phyloP scores from a whole-genome alignment of 2,113 vertebrate species.

The mouse (Mus musculus) region GRCm39 chr4:55252001-55252500 shows the following conservation, averaged over 20 bases:
- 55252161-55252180: not conserved
- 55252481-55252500: conserved; percentile 51
- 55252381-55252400: not conserved
- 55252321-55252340: not conserved
- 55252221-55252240: not conserved
- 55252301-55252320: not conserved
- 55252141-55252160: not conserved
- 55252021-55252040: not conserved
- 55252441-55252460: conserved; percentile 56
- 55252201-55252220: not conserved
- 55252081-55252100: not conserved
- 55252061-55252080: too few relatives aligned
- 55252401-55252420: not conserved
- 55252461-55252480: conserved; percentile 48
- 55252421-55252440: not conserved
- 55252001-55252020: not conserved
- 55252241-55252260: not conserved
- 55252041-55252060: not conserved
- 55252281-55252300: not conserved
- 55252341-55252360: not conserved
- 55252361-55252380: too few relatives aligned
- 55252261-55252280: too few relatives aligned
- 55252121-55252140: not conserved
- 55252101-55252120: too few relatives aligned
- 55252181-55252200: not conserved